phyloP scores from a whole-genome alignment of 2,113 vertebrate genomes.

The Polyodon spathula region DNA sequence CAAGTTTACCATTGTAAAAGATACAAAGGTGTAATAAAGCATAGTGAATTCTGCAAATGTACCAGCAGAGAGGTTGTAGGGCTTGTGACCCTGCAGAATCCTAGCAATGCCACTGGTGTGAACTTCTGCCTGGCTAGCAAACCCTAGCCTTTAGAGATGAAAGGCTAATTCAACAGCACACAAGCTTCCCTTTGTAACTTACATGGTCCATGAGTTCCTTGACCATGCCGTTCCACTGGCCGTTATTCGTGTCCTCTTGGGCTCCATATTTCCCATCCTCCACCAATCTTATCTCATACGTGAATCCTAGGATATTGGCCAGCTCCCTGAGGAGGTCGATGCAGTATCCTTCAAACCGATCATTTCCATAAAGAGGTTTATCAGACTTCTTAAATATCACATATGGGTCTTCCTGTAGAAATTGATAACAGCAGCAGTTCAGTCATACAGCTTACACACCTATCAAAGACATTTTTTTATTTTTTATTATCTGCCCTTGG shows the following conservation, averaged over 20 bases:
- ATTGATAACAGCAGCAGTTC: slow-evolving; percentile 9
- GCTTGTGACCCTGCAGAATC: too few species aligned
- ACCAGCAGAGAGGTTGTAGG: too few species aligned
- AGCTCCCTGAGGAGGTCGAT: slow-evolving; percentile 91
- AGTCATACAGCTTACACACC: too few species aligned
- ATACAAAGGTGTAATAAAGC: too few species aligned
- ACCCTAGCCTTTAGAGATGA: too few species aligned
- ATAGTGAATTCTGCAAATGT: too few species aligned
- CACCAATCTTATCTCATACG: slow-evolving; percentile 86
- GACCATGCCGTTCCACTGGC: slow-evolving; percentile 97
- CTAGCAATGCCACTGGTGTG: too few species aligned
- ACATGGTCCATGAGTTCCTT: slow-evolving; percentile 94
- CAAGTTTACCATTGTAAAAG: too few species aligned
- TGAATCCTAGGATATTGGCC: slow-evolving; percentile 86
- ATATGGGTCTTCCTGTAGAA: slow-evolving; percentile 84
- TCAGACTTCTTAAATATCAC: slow-evolving; percentile 98
- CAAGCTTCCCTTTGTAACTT: slow-evolving; percentile 42
- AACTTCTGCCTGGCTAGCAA: too few species aligned
- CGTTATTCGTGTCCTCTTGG: slow-evolving; percentile 71
- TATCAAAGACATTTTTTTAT: too few species aligned
- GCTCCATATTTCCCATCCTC: slow-evolving; percentile 91
- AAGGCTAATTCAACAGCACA: too few species aligned
- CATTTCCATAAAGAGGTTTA: slow-evolving; percentile 91
- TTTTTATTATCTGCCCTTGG: too few species aligned
- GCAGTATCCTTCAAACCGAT: slow-evolving; percentile 92